phyloP scores from a whole-genome alignment of 2,888 invertebrate genomes.

The Clistopyga incitator region DNA sequence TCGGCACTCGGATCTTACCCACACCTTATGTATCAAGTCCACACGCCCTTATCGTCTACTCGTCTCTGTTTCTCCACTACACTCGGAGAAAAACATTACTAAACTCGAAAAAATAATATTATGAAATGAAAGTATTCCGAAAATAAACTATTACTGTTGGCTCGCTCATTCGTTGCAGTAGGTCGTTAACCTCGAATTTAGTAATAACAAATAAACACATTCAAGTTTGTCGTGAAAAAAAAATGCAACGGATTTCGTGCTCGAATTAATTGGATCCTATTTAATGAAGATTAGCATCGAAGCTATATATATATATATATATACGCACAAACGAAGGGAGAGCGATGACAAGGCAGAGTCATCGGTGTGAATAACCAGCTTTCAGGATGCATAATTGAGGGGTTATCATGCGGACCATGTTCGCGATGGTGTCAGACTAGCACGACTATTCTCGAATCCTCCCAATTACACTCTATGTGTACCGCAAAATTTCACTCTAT shows the following conservation, averaged over 20 bases:
- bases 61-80: no score
- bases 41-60: not conserved
- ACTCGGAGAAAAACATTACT: no score
- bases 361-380: conserved; percentile 40
- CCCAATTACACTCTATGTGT: conserved; percentile 34
- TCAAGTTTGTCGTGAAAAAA: no score
- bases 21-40: not conserved
- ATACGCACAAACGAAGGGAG: not conserved
- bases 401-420: conserved; percentile 33
- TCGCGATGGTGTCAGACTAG: conserved; percentile 7
- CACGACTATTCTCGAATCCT: conserved; percentile 25
- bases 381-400: conserved; percentile 50
- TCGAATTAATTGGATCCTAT: conserved; percentile 10
- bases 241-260: not conserved
- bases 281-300: conserved; percentile 14
- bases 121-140: no score
- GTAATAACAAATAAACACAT: no score
- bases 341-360: conserved; percentile 34
- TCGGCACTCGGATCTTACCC: not conserved
- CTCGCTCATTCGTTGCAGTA: no score
- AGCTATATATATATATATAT: not conserved
- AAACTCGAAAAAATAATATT: no score
- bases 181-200: no score
- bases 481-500: conserved; percentile 37
- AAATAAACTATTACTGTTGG: no score